Evolutionary conservation across 1,140 invertebrate genomes (phyloP), one percentile per base, ranked within the genome.

Genomic region (Eumeta japonica): DNA sequence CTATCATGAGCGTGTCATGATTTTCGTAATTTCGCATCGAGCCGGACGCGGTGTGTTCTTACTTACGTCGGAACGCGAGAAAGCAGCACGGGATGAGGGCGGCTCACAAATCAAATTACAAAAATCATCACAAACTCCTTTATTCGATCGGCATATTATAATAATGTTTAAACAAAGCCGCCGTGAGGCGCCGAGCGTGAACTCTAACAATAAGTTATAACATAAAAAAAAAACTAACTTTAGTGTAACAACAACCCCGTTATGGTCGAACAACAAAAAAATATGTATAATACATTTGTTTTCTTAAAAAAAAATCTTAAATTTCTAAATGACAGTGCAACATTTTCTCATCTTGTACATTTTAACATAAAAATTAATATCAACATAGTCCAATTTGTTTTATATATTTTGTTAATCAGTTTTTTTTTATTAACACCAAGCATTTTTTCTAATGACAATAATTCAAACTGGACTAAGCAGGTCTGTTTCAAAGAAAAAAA

Each of bases 21-120:
- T 72, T 72, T 68, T 68, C 56, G 68, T 70, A 71, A 70, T 71
- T 71, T n/a, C n/a, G n/a, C 67, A 46, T 61, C 70, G 70, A 70
- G 59, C 60, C 14, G 3, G 15, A 11, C 7, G 3, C 13, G 11
- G 34, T 14, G 70, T 70, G 66, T 70, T 64, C 70, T 61, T 48
- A 54, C 38, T 34, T 43, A 35, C 32, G 59, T 58, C 59, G 65
- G 64, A 64, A 71, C 70, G 50, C 47, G 55, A 41, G 41, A 48
- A 45, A 52, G 53, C n/a, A 7, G 20, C 5, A 24, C 5, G 20
- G 20, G n/a, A n/a, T 24, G 20, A 24, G 58, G 50, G 52, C 55
- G 62, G 53, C 56, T 53, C 52, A 65, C 59, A 67, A 68, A 71
- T 71, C 68, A 65, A 73, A 73, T 68, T 67, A 67, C 66, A 68